A percentile compares a stretch with the other conserved stretches of the same genome.
phyloP scores from a whole-genome alignment of 2,888 invertebrate genomes.

The Unio pictorum region DNA sequence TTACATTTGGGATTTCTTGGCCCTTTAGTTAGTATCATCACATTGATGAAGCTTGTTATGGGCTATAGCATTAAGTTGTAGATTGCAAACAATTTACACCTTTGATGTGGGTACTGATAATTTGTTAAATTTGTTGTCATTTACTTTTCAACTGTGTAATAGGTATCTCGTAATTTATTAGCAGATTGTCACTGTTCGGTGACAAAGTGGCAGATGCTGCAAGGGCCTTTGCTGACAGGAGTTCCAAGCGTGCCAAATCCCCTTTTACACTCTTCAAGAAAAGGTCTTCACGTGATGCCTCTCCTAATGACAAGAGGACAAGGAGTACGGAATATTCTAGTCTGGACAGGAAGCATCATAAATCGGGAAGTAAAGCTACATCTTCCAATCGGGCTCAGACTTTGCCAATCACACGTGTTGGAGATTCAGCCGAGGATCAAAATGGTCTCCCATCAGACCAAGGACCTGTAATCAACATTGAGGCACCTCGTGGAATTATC shows the following conservation, averaged over 20 bases:
- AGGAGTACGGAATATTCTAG: slow-evolving; percentile 60
- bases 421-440: slow-evolving; percentile 36
- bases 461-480: slow-evolving; percentile 45
- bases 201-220: slow-evolving; percentile 56
- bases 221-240: slow-evolving; percentile 38
- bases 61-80: too few species aligned
- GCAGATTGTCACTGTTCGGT: slow-evolving; percentile 58
- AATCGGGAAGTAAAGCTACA: slow-evolving; percentile 23
- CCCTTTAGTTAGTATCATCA: too few species aligned
- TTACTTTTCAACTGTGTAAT: not conserved
- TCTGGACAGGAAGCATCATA: slow-evolving; percentile 50
- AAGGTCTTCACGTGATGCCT: slow-evolving; percentile 73
- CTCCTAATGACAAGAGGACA: slow-evolving; percentile 54
- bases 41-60: too few species aligned
- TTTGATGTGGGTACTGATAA: too few species aligned
- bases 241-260: slow-evolving; percentile 71
- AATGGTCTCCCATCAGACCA: slow-evolving; percentile 23
- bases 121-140: too few species aligned
- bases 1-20: too few species aligned
- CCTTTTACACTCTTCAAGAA: slow-evolving; percentile 83
- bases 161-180: slow-evolving; percentile 36
- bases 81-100: too few species aligned
- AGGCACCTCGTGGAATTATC: slow-evolving; percentile 56
- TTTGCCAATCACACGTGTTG: slow-evolving; percentile 36
- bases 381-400: slow-evolving; percentile 34